Conservation (phyloP, 2,797 vertebrate species). For the Enteromius unitaeniatus region DNA sequence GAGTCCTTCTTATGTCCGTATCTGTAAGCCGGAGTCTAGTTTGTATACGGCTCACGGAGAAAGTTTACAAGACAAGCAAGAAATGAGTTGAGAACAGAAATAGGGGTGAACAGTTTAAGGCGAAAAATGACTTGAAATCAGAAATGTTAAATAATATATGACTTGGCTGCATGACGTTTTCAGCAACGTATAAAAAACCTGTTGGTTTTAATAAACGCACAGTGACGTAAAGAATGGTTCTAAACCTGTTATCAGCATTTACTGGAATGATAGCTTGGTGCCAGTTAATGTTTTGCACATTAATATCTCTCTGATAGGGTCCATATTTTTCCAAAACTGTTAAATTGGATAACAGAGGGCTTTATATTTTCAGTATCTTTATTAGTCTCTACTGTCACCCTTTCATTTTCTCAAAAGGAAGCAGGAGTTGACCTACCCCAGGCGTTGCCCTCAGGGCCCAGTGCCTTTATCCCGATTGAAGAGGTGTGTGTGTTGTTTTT, state of each 20-base stretch:
- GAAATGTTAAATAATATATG: neutral
- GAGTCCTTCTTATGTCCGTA: neutral
- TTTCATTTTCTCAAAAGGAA: slow-evolving; percentile 67
- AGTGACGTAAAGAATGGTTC: neutral
- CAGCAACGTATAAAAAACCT: neutral
- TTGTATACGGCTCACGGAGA: neutral
- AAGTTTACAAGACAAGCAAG: neutral
- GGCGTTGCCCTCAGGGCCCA: slow-evolving; percentile 72
- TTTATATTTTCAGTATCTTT: neutral
- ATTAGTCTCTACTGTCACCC: neutral
- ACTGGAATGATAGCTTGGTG: neutral
- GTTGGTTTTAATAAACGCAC: neutral
- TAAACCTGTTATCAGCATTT: neutral
- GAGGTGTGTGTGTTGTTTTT: slow-evolving; percentile 69
- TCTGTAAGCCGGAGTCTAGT: neutral
- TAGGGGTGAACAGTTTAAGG: neutral
- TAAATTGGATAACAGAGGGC: neutral
- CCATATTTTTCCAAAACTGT: neutral
- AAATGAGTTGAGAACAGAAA: neutral
- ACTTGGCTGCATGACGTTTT: neutral
- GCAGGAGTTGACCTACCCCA: slow-evolving; percentile 60
- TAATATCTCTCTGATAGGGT: neutral
- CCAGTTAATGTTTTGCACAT: neutral
- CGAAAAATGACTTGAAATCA: neutral
- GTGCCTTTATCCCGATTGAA: slow-evolving; percentile 78